Conservation (phyloP, 2,797 vertebrate genomes). For the Sphenodon punctatus region DNA sequence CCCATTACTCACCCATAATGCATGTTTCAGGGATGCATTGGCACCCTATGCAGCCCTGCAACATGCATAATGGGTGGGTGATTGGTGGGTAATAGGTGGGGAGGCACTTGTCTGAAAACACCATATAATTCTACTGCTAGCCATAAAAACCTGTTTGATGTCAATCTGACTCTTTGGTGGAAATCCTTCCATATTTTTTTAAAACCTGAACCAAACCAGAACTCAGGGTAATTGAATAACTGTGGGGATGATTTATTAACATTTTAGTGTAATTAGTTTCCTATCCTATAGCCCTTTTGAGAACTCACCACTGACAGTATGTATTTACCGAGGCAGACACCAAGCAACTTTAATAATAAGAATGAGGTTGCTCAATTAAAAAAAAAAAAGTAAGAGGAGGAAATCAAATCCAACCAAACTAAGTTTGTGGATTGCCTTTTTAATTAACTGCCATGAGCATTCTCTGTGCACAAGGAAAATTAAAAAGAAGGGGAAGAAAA, state of each 20-base stretch:
- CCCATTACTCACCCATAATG: no score
- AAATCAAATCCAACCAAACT: not conserved
- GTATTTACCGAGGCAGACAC: conserved; percentile 14
- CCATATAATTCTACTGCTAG: no score
- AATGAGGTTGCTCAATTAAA: not conserved
- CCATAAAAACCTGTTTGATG: rapidly evolving
- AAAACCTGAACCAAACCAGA: conserved; percentile 11
- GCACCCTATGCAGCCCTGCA: no score
- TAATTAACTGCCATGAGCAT: not conserved
- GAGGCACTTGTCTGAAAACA: no score
- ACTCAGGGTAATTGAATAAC: not conserved
- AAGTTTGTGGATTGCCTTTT: not conserved
- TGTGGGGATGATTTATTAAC: conserved; percentile 23
- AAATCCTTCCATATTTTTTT: not conserved
- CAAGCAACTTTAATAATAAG: conserved; percentile 35
- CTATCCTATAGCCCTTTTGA: conserved; percentile 30
- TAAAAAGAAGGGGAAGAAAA: not conserved
- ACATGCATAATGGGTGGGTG: no score
- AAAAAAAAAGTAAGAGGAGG: not conserved
- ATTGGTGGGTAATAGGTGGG: no score
- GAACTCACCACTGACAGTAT: conserved; percentile 29
- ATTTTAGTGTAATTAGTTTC: conserved; percentile 41
- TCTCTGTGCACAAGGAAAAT: not conserved
- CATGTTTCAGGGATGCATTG: no score
- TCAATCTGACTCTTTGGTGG: not conserved